These are phyloP conservation scores for Onthophagus sagittarius DNA, from an alignment of 2,888 invertebrate genomes.

Conservation along the genomic window DNA sequence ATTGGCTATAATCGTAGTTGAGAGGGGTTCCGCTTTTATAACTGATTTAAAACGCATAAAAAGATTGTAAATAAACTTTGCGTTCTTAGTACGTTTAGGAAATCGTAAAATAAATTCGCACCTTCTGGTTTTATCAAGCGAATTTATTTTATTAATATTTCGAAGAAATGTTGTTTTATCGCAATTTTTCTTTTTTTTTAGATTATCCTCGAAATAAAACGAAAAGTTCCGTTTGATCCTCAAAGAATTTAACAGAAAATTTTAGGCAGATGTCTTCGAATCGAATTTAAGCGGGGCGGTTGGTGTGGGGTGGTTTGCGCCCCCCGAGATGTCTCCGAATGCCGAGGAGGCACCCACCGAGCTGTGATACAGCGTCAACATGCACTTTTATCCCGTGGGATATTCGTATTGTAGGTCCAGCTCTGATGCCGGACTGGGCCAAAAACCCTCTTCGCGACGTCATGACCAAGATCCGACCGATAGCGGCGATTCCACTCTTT, in stretches of 20 bases:
- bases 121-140: background rate
- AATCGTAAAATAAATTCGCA: background rate
- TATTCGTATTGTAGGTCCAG: constrained; percentile 46
- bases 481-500: constrained; percentile 46
- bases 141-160: background rate
- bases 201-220: background rate
- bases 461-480: constrained; percentile 37
- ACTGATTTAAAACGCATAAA: background rate
- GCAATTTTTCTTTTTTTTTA: background rate
- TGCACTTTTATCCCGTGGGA: constrained; percentile 41
- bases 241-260: background rate
- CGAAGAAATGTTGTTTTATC: background rate
- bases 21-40: background rate
- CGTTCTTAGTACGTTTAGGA: background rate
- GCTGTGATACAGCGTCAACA: constrained; percentile 25
- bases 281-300: background rate
- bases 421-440: constrained; percentile 43
- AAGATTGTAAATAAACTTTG: background rate
- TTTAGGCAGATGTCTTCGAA: background rate
- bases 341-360: background rate
- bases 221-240: background rate
- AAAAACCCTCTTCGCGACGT: constrained; percentile 32
- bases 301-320: background rate
- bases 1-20: background rate
- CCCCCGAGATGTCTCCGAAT: constrained; percentile 5